Evolutionary conservation across 2,797 vertebrate species (phyloP), one percentile per base, ranked within the genome.

Genomic region (Urosaurus nigricauda): DNA sequence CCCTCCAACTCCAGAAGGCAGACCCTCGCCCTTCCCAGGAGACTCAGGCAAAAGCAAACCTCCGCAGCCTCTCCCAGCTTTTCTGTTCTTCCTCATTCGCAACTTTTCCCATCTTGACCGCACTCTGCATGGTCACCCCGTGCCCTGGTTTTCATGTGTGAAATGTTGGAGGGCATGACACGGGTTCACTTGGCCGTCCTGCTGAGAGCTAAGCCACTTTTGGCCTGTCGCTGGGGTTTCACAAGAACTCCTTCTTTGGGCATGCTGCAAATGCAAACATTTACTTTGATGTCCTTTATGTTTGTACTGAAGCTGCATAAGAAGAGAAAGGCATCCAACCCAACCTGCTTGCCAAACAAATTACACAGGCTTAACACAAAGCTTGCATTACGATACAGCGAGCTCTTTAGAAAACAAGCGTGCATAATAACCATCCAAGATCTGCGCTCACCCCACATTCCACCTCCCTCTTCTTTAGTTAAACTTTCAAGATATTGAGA

Each of bases 201-300:
- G 5, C 29, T 32, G 51, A 78, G 58, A 83, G 71, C 32, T 21
- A 80, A 32, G 56, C 56, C 40, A 51, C 13, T 37, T 13, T 68
- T 6, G 43, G 73, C 43, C n/a, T 19, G 26, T 68, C n/a, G 40
- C 47, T 43, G 24, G 29, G 0, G 2, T 71, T 17, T 68, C 65
- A 29, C 24, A 0, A 73, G 0, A 83, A 91, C 90, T 94, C 95
- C 95, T 95, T 95, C 94, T 96, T 95, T 81, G 94, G 95, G 87
- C 94, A 95, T 4, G 29, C 35, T 79, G 17, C 40, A 68, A 26
- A 63, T 35, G 51, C 87, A 43, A 47, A 47, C 56, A 21, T 47
- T 85, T 71, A 70, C 51, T 79, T 78, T n/a, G 83, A 85, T 37
- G 63, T 60, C n/a, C 9, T 83, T n/a, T 90, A 56, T 19, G 1